Evolutionary conservation across 2,797 vertebrate genomes (phyloP).

Genomic region (Rhabdomys pumilio): DNA sequence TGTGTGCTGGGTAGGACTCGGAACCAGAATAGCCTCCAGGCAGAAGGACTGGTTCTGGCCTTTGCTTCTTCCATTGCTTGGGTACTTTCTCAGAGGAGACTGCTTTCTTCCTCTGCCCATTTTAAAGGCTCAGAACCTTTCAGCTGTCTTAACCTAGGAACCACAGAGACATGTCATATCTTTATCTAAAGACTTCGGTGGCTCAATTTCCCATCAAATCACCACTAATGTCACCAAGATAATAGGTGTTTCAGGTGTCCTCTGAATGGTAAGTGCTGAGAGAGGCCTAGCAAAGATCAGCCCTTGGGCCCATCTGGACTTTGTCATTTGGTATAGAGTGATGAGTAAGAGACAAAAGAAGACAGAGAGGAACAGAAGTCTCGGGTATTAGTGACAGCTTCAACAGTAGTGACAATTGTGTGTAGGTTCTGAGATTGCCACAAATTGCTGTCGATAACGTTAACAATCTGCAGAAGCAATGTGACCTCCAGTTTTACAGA

Average conservation of each 20-base stretch:
- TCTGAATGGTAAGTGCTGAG: neutral
- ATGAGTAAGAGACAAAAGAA: neutral
- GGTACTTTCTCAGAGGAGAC: neutral
- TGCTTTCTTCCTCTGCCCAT: neutral
- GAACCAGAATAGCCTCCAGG: neutral
- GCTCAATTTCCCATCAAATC: neutral
- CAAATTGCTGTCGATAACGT: neutral
- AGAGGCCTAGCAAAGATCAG: neutral
- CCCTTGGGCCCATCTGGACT: neutral
- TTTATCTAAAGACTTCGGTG: neutral
- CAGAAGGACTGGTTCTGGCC: neutral
- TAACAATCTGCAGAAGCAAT: neutral
- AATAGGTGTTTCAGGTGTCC: neutral
- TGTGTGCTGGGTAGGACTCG: neutral
- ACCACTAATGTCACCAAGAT: neutral
- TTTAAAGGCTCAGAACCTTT: neutral
- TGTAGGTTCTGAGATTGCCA: too few relatives aligned
- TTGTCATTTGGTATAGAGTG: neutral
- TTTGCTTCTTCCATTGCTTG: neutral
- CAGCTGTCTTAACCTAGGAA: neutral
- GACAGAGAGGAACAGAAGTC: neutral
- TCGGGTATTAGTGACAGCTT: neutral
- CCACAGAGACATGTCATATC: too few relatives aligned
- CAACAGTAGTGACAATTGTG: accelerated
- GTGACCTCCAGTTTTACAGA: neutral